Evolutionary conservation across 2,797 vertebrate species (phyloP).

Genomic region (Hozukius guyotensis): DNA sequence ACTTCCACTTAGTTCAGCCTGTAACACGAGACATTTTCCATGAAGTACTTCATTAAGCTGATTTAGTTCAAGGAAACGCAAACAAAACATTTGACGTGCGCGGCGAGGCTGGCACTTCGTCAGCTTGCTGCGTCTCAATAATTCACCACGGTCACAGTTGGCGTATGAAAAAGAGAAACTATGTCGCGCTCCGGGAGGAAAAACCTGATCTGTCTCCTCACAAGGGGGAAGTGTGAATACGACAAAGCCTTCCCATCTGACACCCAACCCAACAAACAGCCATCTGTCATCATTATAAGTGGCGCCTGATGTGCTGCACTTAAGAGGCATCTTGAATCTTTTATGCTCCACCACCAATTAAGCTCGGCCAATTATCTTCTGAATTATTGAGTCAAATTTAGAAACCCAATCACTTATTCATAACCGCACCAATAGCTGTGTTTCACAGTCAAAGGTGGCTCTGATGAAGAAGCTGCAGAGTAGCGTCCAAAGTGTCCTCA

Average conservation of each 20-base stretch:
- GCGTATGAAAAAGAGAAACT: slow-evolving; percentile 78
- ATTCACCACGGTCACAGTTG: slow-evolving; percentile 75
- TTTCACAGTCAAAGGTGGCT: slow-evolving; percentile 46
- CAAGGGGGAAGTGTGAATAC: slow-evolving; percentile 82
- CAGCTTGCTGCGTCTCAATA: slow-evolving; percentile 68
- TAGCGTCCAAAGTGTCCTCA: slow-evolving; percentile 40
- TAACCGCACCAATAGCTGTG: slow-evolving; percentile 46
- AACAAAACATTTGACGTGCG: slow-evolving; percentile 49
- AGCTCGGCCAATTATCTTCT: slow-evolving; percentile 79
- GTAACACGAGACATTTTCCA: slow-evolving; percentile 57
- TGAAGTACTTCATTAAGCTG: slow-evolving; percentile 42
- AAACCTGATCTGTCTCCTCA: slow-evolving; percentile 77
- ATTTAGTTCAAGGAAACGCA: slow-evolving; percentile 53
- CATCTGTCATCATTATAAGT: slow-evolving; percentile 88
- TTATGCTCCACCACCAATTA: slow-evolving; percentile 84
- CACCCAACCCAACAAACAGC: slow-evolving; percentile 81
- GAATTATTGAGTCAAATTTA: slow-evolving; percentile 82
- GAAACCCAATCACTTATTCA: slow-evolving; percentile 76
- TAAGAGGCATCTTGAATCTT: slow-evolving; percentile 81
- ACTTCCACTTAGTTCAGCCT: slow-evolving; percentile 14
- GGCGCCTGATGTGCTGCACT: slow-evolving; percentile 82
- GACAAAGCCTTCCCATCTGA: slow-evolving; percentile 81
- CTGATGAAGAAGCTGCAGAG: slow-evolving; percentile 29
- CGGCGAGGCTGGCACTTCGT: slow-evolving; percentile 54
- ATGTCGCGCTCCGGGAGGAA: slow-evolving; percentile 67